Base-by-base conservation (phyloP, 2,888 invertebrate genomes). In the Barypeithes pellucidus region DNA sequence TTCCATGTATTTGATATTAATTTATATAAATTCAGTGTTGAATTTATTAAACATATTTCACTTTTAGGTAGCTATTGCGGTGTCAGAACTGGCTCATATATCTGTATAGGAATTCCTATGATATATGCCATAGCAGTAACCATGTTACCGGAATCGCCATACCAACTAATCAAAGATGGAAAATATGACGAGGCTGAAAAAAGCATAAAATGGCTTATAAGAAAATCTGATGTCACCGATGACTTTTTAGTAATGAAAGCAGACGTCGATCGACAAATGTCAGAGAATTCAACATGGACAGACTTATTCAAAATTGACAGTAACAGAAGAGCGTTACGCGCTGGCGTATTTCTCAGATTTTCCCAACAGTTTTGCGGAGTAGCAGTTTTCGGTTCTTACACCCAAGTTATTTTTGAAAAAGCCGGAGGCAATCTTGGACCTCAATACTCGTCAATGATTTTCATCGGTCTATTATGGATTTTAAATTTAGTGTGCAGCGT, bases 101-200 rank as follows among this genome's bases (percentile, higher is more conserved):
- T 73, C 12, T 69, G 69, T 59, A 61, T 73, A 16, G 66, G 54
- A 22, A 11, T 67, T 9, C 62, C 73, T 14, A n/a, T 73, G 22
- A 3, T 70, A 7, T 73, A 60, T 24, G 22, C 20, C 12, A 4
- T 45, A 7, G 16, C 70, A 7, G 62, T 70, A 16, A 89, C 80
- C 86, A 14, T 71, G 11, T 16, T 83, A 84, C 92, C 92, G n/a
- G 93, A 93, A 86, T 78, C 81, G 9, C 84, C 83, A 0, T 83
- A 83, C 67, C 83, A 77, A 65, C 77, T 77, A 20, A 65, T 83
- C 0, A 82, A 80, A 79, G 80, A 81, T 57, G 77, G 77, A 1
- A 72, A 78, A 33, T 43, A 72, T 5, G 78, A 79, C 0, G 77
- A 81, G 65, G 82, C 84, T 0, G 76, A 76, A 61, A 72, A 72